These are phyloP conservation scores for Neodiprion virginianus DNA, from an alignment of 1,140 invertebrate species.

Conservation along the genomic window DNA sequence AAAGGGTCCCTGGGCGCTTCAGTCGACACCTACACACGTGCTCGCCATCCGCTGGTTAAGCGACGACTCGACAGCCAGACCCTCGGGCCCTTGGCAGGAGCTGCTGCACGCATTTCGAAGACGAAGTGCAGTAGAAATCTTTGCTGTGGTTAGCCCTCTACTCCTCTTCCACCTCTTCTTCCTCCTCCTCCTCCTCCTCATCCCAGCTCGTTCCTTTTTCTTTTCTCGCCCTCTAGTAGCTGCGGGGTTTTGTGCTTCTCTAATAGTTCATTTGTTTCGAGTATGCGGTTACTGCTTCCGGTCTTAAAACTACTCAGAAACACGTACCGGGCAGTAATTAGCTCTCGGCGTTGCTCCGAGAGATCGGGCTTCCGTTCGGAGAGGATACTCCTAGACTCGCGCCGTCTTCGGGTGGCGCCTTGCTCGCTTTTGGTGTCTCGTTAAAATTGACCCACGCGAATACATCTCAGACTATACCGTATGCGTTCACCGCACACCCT, in stretches of 20 bases:
- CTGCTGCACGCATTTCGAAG: conserved; percentile 20
- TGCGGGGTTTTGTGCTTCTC: conserved; percentile 35
- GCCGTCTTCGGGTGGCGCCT: not conserved
- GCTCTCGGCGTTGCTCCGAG: conserved; percentile 17
- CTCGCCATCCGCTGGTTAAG: conserved; percentile 48
- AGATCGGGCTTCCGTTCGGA: conserved; percentile 19
- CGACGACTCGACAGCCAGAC: not conserved
- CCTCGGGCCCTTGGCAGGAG: not conserved
- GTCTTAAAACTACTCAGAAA: conserved; percentile 29
- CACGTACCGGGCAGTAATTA: conserved; percentile 9
- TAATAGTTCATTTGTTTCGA: conserved; percentile 53
- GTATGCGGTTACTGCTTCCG: conserved; percentile 37
- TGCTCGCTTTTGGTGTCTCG: conserved; percentile 21
- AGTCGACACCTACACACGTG: conserved; percentile 60
- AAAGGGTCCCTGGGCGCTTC: conserved; percentile 11
- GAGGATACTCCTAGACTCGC: not conserved
- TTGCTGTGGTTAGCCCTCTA: not conserved
- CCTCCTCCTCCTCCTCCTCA: not conserved
- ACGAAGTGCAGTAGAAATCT: not conserved
- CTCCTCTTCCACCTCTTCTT: not conserved
- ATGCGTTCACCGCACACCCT: too few relatives aligned
- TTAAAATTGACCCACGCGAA: conserved; percentile 24
- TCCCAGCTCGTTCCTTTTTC: not conserved
- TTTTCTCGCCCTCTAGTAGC: conserved; percentile 12
- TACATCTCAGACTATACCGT: not conserved